Base-by-base conservation (phyloP, 2,797 vertebrate genomes). In the Pagetopsis macropterus region DNA sequence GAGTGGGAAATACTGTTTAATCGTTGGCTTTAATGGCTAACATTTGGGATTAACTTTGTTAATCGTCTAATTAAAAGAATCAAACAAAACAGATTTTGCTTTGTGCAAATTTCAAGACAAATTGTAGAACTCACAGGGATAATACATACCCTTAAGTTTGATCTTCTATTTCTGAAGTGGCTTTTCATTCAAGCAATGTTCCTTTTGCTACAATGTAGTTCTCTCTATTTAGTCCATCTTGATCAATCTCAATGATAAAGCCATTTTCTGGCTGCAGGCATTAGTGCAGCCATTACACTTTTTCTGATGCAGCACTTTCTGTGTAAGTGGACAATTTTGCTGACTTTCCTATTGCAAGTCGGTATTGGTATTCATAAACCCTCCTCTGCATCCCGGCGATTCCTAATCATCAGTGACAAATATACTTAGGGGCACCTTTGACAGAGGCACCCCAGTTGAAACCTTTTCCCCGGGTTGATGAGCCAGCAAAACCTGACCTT, bases 231-330 rank as follows among this genome's bases (percentile, higher is more conserved):
- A 83, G 70, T 69, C 69, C 70, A 51, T 76, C 71, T 66, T 82
- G 86, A 90, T 91, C 88, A 83, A 84, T 85, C 75, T 48, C 37
- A 3, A 73, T 33, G 79, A 89, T 79, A 65, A 76, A 81, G 75
- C 58, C 69, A 52, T 85, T 86, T 83, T 86, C 75, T 83, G 72
- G 79, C 76, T 67, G 65, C 69, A 50, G 75, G 82, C 86, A 83
- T 87, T 79, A 84, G 74, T 12, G 71, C 81, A 17, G 66, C 86
- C 71, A 85, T 88, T 89, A 85, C 79, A 84, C 78, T 84, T 87
- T 67, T 78, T 88, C 91, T 84, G 87, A 90, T 88, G 85, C 88
- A 92, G 92, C 92, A 91, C 88, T 92, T 91, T 91, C 82, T 33
- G 40, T 55, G 58, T 76, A 84, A 84, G 83, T 87, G 84, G 77